Percentiles rank a stretch among this genome's conserved stretches.
Evolutionary conservation across 2,797 vertebrate genomes (phyloP).

Genomic region (Salarias fasciatus): DNA sequence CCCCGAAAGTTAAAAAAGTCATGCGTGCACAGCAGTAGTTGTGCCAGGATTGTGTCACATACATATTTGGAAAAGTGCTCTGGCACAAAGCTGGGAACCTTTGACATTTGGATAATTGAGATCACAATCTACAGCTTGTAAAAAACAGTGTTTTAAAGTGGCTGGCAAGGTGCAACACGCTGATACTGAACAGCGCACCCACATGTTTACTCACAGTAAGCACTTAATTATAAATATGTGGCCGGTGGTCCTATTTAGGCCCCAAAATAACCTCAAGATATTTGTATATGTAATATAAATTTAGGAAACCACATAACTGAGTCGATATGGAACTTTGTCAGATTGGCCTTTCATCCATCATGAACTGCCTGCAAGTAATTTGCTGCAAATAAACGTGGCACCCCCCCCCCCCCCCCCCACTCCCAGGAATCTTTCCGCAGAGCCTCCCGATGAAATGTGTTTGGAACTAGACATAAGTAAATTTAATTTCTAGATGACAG

Average conservation of each 20-base stretch:
- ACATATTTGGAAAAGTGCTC: too few species aligned
- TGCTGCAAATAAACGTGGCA: slow-evolving; percentile 4
- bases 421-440: too few species aligned
- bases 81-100: too few species aligned
- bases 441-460: slow-evolving; percentile 1
- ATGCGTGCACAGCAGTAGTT: too few species aligned
- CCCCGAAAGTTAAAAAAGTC: too few species aligned
- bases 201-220: background rate
- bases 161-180: background rate
- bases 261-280: background rate
- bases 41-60: too few species aligned
- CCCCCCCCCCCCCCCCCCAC: background rate
- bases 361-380: background rate
- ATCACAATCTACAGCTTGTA: too few species aligned
- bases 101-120: too few species aligned
- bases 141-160: background rate
- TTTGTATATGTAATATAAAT: background rate
- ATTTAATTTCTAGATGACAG: background rate
- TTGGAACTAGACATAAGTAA: background rate
- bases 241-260: background rate
- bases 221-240: too few species aligned
- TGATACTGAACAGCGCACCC: background rate
- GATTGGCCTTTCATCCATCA: slow-evolving; percentile 1
- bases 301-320: background rate
- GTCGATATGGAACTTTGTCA: background rate